Evolutionary conservation across 2,888 invertebrate species (phyloP).

Genomic region (Thera britannica): DNA sequence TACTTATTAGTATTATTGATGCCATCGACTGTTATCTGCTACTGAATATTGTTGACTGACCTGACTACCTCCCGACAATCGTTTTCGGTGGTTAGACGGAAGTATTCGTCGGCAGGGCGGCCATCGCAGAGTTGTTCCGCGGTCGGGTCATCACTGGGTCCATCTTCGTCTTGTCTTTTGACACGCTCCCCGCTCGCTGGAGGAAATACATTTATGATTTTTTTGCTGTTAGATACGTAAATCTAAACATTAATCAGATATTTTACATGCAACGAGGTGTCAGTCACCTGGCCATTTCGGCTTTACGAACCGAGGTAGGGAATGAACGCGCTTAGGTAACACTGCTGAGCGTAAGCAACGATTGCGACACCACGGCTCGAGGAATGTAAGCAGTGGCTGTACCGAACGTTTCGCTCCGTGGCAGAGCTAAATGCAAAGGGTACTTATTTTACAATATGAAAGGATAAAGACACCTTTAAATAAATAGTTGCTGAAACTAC

Average conservation of each 20-base stretch:
- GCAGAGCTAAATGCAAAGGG: constrained; percentile 44
- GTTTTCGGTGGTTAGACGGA: constrained; percentile 92
- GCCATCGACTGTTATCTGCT: not conserved
- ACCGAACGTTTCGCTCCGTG: constrained; percentile 64
- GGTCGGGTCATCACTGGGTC: constrained; percentile 85
- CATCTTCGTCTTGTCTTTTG: constrained; percentile 89
- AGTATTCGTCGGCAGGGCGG: constrained; percentile 96
- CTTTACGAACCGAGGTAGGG: constrained; percentile 39
- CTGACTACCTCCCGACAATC: constrained; percentile 98
- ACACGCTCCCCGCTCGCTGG: constrained; percentile 79
- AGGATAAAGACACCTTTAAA: not conserved
- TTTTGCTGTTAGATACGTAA: constrained; percentile 23
- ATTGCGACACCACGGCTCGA: constrained; percentile 72
- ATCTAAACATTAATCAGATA: constrained; percentile 18
- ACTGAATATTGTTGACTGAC: constrained; percentile 75
- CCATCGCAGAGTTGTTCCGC: constrained; percentile 94
- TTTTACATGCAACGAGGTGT: constrained; percentile 36
- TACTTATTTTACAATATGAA: constrained; percentile 41
- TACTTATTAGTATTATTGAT: not conserved
- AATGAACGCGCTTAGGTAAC: constrained; percentile 70
- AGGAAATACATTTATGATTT: constrained; percentile 45
- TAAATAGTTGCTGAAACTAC: not conserved
- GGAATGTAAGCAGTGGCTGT: constrained; percentile 65
- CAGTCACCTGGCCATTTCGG: constrained; percentile 35
- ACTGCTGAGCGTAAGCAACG: constrained; percentile 68